Evolutionary conservation across 2,113 vertebrate genomes (phyloP), one percentile per base, ranked within the genome.

Genomic region (Dipodomys ordii): DNA sequence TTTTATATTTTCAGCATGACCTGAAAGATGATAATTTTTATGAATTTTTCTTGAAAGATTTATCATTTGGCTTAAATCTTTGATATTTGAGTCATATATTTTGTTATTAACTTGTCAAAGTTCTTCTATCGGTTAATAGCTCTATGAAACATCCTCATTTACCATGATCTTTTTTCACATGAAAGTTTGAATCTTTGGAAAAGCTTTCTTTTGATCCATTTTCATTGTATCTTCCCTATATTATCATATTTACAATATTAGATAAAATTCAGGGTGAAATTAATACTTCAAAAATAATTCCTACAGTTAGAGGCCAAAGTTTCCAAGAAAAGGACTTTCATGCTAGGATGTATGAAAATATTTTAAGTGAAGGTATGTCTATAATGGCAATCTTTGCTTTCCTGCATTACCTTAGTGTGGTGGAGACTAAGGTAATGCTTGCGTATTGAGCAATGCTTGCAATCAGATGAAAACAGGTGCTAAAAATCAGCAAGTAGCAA

Each of bases 81-180:
- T 88, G 39, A 79, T 90, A 71, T 88, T 83, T 69, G 73, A 87
- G 39, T 77, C 60, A 96, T 83, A 85, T 95, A 11, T 20, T 71
- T 88, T 71, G 85, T 22, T 82, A 88, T 46, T 68, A 87, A 7
- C 4, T 2, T 81, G 39, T 83, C 68, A 57, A 53, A 49, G 83
- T 92, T 92, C 72, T 27, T 96, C 65, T 74, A 2, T 18, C n/a
- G 86, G 2, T 44, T 79, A 82, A 39, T 6, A 60, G 5, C 30
- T 83, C 19, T 88, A 53, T 78, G 57, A 62, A 11, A 68, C 65
- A 71, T 28, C 81, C n/a, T 91, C 49, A 80, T 53, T 93, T 46
- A n/a, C 39, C 5, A 23, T 35, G 74, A 71, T 19, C 19, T 85
- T 91, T 28, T 68, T n/a, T 81, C 87, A 0, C 28, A n/a, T 72